These are phyloP conservation scores for Fragum fragum DNA, from an alignment of 2,888 invertebrate species.

Conservation along the genomic window DNA sequence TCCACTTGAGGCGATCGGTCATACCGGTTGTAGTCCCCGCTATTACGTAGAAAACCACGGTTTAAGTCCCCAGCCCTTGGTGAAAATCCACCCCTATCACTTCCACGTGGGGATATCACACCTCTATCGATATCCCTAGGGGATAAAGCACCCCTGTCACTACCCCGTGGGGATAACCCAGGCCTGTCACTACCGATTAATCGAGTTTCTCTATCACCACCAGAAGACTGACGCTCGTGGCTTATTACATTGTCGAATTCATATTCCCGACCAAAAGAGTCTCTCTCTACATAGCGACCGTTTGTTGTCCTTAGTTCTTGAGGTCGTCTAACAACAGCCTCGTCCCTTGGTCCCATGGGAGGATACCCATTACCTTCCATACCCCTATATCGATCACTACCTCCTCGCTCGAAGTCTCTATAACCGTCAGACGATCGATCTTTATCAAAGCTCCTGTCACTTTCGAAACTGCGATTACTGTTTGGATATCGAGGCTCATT, in stretches of 20 bases:
- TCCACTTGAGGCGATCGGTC: conserved; percentile 5
- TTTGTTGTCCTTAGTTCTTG: conserved; percentile 44
- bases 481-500: conserved; percentile 24
- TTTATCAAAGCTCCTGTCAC: conserved; percentile 47
- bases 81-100: conserved; percentile 19
- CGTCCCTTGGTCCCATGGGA: background rate
- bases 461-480: conserved; percentile 25
- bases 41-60: conserved; percentile 35
- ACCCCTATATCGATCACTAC: background rate
- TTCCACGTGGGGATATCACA: conserved; percentile 5
- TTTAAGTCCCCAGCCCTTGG: conserved; percentile 31
- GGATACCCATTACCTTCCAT: background rate
- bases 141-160: conserved; percentile 17
- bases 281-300: conserved; percentile 58
- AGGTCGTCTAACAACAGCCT: conserved; percentile 18
- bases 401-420: conserved; percentile 29
- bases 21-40: conserved; percentile 39
- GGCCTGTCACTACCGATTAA: conserved; percentile 34
- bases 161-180: conserved; percentile 46
- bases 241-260: conserved; percentile 57
- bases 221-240: conserved; percentile 62
- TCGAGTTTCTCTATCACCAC: conserved; percentile 44
- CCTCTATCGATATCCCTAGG: conserved; percentile 29
- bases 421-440: conserved; percentile 15
- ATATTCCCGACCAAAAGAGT: conserved; percentile 58